Base-by-base conservation (phyloP, 2,113 vertebrate genomes). In the Elephas maximus region DNA sequence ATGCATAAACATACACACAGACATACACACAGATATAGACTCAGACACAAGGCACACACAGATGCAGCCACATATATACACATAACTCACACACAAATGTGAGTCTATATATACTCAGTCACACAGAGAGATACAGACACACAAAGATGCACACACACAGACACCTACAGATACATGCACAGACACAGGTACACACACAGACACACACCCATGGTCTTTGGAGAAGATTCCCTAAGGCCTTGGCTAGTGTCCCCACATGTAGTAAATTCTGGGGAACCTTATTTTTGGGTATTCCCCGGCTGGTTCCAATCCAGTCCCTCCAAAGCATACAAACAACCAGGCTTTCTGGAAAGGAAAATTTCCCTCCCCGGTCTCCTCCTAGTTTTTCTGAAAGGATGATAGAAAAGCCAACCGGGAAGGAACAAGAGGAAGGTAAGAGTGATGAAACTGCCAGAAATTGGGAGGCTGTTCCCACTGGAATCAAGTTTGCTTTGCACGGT, bases 381-480 rank as follows among this genome's bases (percentile, higher is more conserved):
- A 8, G 37, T 8, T 89, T 81, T 83, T 78, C 44, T 67, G 69
- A 57, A 69, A 45, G 41, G 81, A 62, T 51, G 62, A 62, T 88
- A 90, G 24, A 41, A 79, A 90, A 81, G 80, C 44, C 79, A 84
- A 6, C 41, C 18, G 41, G 74, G 28, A 60, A 81, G 44, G 41
- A 9, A 3, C 71, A 2, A 8, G 57, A 37, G 41, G 87, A 82
- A 82, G 77, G n/a, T 30, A 26, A 86, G 77, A 21, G 26, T 3
- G 28, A n/a, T 24, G 48, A 53, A 62, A 41, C 71, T 2, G 0
- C 44, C 3, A 45, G n/a, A 23, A 79, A 65, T 0, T 0, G 0
- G 85, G 89, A 26, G 53, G 37, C 41, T 2, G 41, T 37, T 62
- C 41, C 51, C 65, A 2, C 21, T 7, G 69, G 81, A 69, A 26